Conservation (phyloP, 2,113 vertebrate species). For the Malurus elegans region DNA sequence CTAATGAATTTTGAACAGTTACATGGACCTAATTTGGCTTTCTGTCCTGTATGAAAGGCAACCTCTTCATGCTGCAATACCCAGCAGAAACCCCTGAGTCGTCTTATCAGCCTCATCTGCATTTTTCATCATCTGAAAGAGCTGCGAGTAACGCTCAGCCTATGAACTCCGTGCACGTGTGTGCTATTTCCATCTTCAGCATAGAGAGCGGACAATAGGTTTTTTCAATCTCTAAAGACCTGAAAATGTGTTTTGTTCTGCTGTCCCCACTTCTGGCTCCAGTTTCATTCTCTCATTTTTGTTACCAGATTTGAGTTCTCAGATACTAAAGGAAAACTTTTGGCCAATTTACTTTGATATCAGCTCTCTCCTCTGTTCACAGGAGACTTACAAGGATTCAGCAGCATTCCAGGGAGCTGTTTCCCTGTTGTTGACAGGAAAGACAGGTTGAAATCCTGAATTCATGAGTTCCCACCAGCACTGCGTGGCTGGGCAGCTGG, state of each 20-base stretch:
- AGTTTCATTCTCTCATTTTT: neutral
- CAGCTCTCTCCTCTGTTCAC: neutral
- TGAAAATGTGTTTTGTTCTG: conserved; percentile 15
- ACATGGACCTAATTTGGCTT: conserved; percentile 42
- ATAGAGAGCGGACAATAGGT: neutral
- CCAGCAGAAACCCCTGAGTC: neutral
- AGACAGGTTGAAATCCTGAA: neutral
- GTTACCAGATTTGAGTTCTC: neutral
- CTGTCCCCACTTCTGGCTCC: neutral
- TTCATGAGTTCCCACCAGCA: rapidly evolving
- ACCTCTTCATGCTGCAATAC: neutral
- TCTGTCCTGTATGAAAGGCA: conserved; percentile 30
- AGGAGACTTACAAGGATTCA: neutral
- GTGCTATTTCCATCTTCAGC: neutral
- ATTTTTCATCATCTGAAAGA: conserved; percentile 36
- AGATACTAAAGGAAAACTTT: neutral
- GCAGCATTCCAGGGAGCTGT: neutral
- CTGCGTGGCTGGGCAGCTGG: neutral
- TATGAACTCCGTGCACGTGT: neutral
- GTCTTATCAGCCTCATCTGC: neutral
- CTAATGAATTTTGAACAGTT: conserved; percentile 58
- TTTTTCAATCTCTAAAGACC: conserved; percentile 5
- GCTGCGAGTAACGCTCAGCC: neutral
- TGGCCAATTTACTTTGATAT: neutral
- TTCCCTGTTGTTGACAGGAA: neutral